Base-by-base conservation (phyloP, 2,797 vertebrate species). In the Falco cherrug region DNA sequence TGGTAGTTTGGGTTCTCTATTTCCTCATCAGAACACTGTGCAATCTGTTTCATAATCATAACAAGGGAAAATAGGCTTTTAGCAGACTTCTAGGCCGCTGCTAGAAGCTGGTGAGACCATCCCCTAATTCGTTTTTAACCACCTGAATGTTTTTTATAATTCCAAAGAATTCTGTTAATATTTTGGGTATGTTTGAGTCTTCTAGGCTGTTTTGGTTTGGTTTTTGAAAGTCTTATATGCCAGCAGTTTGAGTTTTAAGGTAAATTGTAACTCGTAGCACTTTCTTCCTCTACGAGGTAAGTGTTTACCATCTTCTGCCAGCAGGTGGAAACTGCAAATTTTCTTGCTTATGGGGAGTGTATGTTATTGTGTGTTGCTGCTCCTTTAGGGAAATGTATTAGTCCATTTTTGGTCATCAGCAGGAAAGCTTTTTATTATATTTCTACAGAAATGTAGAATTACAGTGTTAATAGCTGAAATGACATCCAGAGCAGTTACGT, bases 21-120 rank as follows among this genome's bases (percentile, higher is more conserved):
- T 97, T 97, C 95, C 95, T 96, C 84, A 95, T 57, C 88, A 89
- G 51, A 93, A n/a, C 25, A 33, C 43, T 75, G 47, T 95, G 69
- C 80, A 97, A 75, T 94, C 45, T 56, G n/a, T 97, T 98, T 97
- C 95, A 54, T 91, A 96, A 88, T 90, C 76, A 70, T 70, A 81
- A 84, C 33, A 79, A 82, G 89, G 73, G 92, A 84, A 48, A 71
- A 94, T 11, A 71, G n/a, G 19, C 61, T 95, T 51, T 83, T 78
- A 79, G 41, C n/a, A 74, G 43, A n/a, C 68, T 56, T n/a, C 29
- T 54, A 33, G 54, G 78, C 84, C 94, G 79, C 89, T 45, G 61
- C 13, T 65, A 26, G 59, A 83, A 77, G 70, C 67, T 84, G 68
- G 68, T 12, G 22, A 64, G 57, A 54, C 54, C 37, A 41, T 75